phyloP scores from a whole-genome alignment of 2,888 invertebrate species.

The Phortica okadai region DNA sequence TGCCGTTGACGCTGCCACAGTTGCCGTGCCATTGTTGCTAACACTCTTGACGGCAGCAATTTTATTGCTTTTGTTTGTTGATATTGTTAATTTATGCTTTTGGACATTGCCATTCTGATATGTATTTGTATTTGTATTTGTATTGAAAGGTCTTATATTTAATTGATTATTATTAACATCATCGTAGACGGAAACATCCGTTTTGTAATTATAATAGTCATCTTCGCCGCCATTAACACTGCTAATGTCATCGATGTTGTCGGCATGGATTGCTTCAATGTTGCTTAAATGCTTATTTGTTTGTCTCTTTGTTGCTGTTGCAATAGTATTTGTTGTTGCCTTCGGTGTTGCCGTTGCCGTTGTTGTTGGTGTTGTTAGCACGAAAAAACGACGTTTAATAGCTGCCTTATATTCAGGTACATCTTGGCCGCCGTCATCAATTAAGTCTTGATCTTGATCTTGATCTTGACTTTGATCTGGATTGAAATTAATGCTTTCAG shows the following conservation, averaged over 20 bases:
- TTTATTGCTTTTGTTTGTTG: slow-evolving; percentile 45
- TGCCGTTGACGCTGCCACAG: slow-evolving; percentile 40
- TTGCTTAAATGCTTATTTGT: not conserved
- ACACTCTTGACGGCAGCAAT: slow-evolving; percentile 29
- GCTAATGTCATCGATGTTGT: slow-evolving; percentile 35
- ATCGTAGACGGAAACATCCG: slow-evolving; percentile 75
- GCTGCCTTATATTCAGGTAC: slow-evolving; percentile 60
- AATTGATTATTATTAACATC: slow-evolving; percentile 76
- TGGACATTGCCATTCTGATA: slow-evolving; percentile 61
- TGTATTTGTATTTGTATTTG: too few relatives aligned
- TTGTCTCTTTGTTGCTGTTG: slow-evolving; percentile 3
- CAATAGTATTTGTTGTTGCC: slow-evolving; percentile 35
- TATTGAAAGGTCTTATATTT: slow-evolving; percentile 71
- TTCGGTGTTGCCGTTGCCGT: slow-evolving; percentile 39
- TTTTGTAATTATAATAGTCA: slow-evolving; percentile 70
- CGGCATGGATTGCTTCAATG: slow-evolving; percentile 27
- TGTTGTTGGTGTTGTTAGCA: slow-evolving; percentile 34
- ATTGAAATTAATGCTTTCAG: slow-evolving; percentile 71
- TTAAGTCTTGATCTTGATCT: slow-evolving; percentile 45
- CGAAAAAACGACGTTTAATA: slow-evolving; percentile 40
- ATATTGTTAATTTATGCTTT: slow-evolving; percentile 40
- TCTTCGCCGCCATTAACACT: slow-evolving; percentile 53
- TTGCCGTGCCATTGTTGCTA: slow-evolving; percentile 18
- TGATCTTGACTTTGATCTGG: slow-evolving; percentile 58
- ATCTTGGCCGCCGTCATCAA: slow-evolving; percentile 42